Evolutionary conservation across 2,888 invertebrate genomes (phyloP).

Genomic region (Thumatha senex): DNA sequence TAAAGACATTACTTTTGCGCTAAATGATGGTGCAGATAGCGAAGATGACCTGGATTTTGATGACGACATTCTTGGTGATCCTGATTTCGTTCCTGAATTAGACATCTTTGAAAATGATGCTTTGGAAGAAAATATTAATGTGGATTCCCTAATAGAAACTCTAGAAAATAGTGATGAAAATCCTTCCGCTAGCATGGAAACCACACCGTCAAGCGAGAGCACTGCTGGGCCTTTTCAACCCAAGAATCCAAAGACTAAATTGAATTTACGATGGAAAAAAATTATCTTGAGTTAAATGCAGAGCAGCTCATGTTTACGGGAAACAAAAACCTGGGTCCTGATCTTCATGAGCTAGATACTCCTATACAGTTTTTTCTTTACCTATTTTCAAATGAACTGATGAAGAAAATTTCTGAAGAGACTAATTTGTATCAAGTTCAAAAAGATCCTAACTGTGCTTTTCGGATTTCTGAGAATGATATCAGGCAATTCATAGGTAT

Average conservation of each 20-base stretch:
- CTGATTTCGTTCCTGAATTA: slow-evolving; percentile 9
- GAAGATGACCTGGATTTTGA: slow-evolving; percentile 9
- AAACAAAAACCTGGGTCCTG: slow-evolving; percentile 15
- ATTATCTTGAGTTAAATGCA: slow-evolving; percentile 18
- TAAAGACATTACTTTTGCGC: too few relatives aligned
- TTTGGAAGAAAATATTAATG: slow-evolving; percentile 1
- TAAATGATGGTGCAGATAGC: too few relatives aligned
- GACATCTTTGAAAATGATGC: not conserved
- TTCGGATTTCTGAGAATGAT: slow-evolving; percentile 22
- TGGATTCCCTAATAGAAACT: slow-evolving; percentile 4
- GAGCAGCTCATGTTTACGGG: slow-evolving; percentile 19
- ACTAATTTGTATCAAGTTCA: slow-evolving; percentile 27
- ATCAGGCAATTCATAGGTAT: slow-evolving; percentile 24
- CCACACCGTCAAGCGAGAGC: not conserved
- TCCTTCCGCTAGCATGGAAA: not conserved
- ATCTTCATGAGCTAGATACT: slow-evolving; percentile 11
- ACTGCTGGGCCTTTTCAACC: not conserved
- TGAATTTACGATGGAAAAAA: slow-evolving; percentile 13
- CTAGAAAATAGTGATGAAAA: not conserved
- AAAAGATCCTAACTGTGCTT: slow-evolving; percentile 23
- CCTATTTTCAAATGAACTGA: slow-evolving; percentile 1
- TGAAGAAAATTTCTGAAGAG: slow-evolving; percentile 13
- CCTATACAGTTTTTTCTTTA: slow-evolving; percentile 28
- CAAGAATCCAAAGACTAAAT: not conserved
- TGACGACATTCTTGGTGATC: slow-evolving; percentile 16